Evolutionary conservation across 2,113 vertebrate genomes (phyloP).

Genomic region (Tangachromis dhanisi): DNA sequence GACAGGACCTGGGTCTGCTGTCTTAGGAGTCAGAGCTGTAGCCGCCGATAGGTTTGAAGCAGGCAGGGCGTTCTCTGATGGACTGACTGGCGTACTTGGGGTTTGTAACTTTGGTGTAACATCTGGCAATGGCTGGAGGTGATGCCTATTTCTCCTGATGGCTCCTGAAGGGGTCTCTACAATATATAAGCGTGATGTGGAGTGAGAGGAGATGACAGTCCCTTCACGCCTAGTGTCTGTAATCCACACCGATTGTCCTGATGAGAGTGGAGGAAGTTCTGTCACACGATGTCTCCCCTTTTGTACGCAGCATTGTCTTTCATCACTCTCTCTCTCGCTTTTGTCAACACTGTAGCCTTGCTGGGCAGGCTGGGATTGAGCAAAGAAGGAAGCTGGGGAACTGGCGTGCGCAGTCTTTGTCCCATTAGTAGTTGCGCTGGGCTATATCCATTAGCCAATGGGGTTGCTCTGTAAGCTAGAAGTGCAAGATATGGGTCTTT

Average conservation of each 20-base stretch:
- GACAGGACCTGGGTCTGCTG: neutral
- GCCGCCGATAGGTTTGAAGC: neutral
- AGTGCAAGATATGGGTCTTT: neutral
- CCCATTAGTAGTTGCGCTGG: no score
- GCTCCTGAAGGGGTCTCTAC: neutral
- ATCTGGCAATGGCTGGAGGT: neutral
- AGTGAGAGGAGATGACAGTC: no score
- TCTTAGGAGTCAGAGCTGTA: neutral
- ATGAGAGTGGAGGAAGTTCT: no score
- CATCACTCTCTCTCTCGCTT: no score
- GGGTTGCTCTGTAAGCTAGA: no score
- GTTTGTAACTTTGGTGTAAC: neutral
- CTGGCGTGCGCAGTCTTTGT: fast-evolving
- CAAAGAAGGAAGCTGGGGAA: no score
- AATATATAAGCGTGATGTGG: fast-evolving
- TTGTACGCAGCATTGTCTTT: no score
- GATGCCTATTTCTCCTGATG: neutral
- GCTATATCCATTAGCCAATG: no score
- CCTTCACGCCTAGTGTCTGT: no score
- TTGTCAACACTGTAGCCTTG: no score
- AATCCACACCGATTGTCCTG: fast-evolving
- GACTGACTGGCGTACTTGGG: fast-evolving
- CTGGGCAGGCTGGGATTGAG: no score
- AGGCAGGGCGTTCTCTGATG: neutral
- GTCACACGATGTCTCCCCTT: no score